Evolutionary conservation across 2,888 invertebrate genomes (phyloP).

Genomic region (Lasioglossum figueresi): DNA sequence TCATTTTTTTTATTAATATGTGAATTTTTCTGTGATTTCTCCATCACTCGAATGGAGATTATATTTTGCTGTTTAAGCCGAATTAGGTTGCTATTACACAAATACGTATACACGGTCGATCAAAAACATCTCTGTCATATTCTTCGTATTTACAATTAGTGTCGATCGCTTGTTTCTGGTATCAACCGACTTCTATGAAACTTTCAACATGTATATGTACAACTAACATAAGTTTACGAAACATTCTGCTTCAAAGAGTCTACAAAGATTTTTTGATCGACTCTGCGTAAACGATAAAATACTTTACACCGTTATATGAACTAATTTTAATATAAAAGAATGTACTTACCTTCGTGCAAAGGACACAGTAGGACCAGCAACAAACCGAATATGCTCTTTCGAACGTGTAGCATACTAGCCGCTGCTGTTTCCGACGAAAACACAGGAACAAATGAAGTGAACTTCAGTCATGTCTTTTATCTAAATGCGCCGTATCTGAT

Average conservation of each 20-base stretch:
- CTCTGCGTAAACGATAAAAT: neutral
- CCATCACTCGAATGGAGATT: neutral
- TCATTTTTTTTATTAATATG: neutral
- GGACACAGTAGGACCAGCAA: slow-evolving; percentile 30
- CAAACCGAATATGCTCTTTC: slow-evolving; percentile 20
- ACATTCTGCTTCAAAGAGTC: neutral
- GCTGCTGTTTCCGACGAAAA: slow-evolving; percentile 2
- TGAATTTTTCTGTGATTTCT: neutral
- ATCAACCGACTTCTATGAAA: neutral
- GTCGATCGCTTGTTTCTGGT: neutral
- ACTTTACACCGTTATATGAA: neutral
- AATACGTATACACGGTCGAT: neutral
- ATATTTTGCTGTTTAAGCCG: neutral
- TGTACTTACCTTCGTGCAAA: slow-evolving; percentile 37
- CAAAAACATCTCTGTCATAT: neutral
- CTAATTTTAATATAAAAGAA: neutral
- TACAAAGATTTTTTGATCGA: neutral
- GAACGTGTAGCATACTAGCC: slow-evolving; percentile 35
- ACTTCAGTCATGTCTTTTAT: slow-evolving; percentile 47
- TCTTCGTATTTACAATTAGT: too few species aligned
- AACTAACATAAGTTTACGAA: too few species aligned
- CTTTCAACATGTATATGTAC: too few species aligned
- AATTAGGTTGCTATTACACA: neutral
- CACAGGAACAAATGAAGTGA: neutral
- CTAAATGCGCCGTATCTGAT: slow-evolving; percentile 39